Evolutionary conservation across 2,113 vertebrate genomes (phyloP).

Genomic region (Protobothrops mucrosquamatus): DNA sequence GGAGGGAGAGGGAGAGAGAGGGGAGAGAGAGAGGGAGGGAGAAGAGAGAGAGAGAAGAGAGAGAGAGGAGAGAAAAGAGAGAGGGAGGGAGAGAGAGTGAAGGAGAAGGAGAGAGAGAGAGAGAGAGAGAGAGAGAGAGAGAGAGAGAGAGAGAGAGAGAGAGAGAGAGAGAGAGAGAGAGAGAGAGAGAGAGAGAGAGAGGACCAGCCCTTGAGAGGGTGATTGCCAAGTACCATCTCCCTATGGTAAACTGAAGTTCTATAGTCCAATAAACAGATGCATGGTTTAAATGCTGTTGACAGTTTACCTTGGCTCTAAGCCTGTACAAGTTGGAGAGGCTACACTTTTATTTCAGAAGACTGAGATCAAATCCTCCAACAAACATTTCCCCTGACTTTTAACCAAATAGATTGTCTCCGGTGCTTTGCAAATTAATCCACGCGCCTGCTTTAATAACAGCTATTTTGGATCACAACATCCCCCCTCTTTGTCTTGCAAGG

Average conservation of each 20-base stretch:
- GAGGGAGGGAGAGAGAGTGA: too few relatives aligned
- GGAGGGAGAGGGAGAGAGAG: too few relatives aligned
- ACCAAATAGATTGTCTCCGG: not conserved
- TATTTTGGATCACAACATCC: not conserved
- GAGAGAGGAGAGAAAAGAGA: too few relatives aligned
- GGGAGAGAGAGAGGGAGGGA: too few relatives aligned
- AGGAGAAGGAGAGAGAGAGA: too few relatives aligned
- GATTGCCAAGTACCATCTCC: not conserved
- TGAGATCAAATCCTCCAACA: not conserved
- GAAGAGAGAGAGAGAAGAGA: too few relatives aligned
- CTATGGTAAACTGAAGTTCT: not conserved
- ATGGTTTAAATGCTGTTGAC: not conserved
- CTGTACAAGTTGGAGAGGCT: not conserved
- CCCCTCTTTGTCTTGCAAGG: not conserved
- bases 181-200: too few relatives aligned
- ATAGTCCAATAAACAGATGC: not conserved
- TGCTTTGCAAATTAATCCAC: conserved; percentile 4
- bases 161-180: too few relatives aligned
- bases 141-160: too few relatives aligned
- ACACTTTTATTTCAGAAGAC: not conserved
- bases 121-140: too few relatives aligned
- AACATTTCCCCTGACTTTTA: not conserved
- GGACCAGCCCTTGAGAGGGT: not conserved
- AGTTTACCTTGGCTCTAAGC: not conserved
- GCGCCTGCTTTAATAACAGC: not conserved